These are phyloP conservation scores for Cotesia congregata DNA, from an alignment of 2,888 invertebrate genomes.

Conservation along the genomic window DNA sequence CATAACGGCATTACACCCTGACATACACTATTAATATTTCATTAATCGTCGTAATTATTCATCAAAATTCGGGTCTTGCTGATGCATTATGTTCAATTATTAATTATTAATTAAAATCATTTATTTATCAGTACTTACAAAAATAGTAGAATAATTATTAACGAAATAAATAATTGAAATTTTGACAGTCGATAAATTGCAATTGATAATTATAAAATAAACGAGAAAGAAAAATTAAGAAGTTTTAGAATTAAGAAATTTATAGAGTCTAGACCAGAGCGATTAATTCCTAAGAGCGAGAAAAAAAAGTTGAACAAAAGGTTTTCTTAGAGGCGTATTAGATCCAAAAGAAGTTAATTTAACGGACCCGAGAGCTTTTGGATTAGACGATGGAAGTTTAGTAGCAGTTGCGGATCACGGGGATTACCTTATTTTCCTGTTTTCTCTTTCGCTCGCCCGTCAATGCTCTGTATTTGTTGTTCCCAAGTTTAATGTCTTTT, in stretches of 20 bases:
- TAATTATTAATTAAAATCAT: too few species aligned
- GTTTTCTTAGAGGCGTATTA: constrained; percentile 11
- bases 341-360: constrained; percentile 54
- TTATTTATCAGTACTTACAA: too few species aligned
- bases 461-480: background rate
- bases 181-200: too few species aligned
- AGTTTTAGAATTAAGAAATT: constrained; percentile 10
- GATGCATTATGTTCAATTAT: too few species aligned
- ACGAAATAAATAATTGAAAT: too few species aligned
- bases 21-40: background rate
- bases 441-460: constrained; percentile 33
- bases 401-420: constrained; percentile 53
- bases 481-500: background rate
- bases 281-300: constrained; percentile 33
- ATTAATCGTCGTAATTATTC: background rate
- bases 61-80: background rate
- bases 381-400: constrained; percentile 58
- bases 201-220: background rate
- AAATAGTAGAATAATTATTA: too few species aligned
- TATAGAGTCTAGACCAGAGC: constrained; percentile 2
- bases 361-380: constrained; percentile 49
- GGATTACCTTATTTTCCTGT: constrained; percentile 52
- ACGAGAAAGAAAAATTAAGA: constrained; percentile 39
- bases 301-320: constrained; percentile 17
- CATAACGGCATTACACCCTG: background rate